Percentiles rank a stretch among this genome's conserved stretches.
Evolutionary conservation across 2,888 invertebrate species (phyloP).

Genomic region (Hydraecia micacea): DNA sequence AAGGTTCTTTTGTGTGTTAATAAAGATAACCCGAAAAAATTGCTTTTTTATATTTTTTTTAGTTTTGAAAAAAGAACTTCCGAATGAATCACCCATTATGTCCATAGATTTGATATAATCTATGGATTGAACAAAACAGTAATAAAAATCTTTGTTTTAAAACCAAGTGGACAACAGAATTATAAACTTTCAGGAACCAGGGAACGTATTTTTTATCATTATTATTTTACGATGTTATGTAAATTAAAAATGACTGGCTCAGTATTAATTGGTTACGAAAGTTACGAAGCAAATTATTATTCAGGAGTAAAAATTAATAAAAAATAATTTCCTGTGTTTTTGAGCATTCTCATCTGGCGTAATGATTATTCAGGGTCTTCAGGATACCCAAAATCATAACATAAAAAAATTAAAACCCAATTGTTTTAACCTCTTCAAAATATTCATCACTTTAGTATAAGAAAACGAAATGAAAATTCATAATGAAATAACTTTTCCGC

Average conservation of each 20-base stretch:
- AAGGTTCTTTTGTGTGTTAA: no score
- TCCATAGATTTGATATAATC: no score
- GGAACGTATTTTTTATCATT: not conserved
- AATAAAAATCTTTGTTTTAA: not conserved
- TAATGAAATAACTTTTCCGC: slow-evolving; percentile 66
- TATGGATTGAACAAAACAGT: not conserved
- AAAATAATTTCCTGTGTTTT: not conserved
- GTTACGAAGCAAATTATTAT: not conserved
- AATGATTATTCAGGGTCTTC: not conserved
- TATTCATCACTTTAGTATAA: slow-evolving; percentile 34
- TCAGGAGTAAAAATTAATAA: not conserved
- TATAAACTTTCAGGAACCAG: not conserved
- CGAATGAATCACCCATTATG: no score
- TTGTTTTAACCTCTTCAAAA: slow-evolving; percentile 18
- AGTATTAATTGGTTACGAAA: not conserved
- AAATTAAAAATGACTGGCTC: not conserved
- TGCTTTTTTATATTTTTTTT: no score
- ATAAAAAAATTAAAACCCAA: not conserved
- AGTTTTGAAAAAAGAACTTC: no score
- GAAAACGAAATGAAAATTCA: slow-evolving; percentile 58
- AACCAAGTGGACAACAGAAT: not conserved
- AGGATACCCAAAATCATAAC: not conserved
- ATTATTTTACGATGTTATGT: not conserved
- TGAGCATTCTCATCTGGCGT: not conserved
- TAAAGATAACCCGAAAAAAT: no score